Percentiles rank a stretch among this genome's conserved stretches.
These are phyloP conservation scores for Redunca redunca DNA, from an alignment of 2,113 vertebrate genomes.

Conservation along the genomic window DNA sequence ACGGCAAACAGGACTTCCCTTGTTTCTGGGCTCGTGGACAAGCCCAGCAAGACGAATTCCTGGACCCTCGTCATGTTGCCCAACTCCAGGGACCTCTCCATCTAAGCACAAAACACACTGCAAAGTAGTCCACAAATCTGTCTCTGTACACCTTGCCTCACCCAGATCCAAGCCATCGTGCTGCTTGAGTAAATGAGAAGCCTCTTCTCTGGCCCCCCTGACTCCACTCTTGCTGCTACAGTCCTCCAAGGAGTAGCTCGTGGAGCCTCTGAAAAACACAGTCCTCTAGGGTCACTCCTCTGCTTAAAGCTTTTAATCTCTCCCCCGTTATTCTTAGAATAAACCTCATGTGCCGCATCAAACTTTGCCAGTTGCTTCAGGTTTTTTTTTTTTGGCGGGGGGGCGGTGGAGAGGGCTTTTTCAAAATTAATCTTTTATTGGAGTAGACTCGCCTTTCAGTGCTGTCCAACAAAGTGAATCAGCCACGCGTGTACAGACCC, in stretches of 20 bases:
- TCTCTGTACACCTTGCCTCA: neutral
- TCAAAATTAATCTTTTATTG: neutral
- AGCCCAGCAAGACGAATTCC: slow-evolving; percentile 40
- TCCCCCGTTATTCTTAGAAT: too few species aligned
- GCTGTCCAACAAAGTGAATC: neutral
- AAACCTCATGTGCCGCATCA: neutral
- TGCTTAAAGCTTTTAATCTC: neutral
- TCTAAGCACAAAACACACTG: neutral
- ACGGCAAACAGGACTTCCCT: neutral
- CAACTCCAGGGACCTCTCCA: neutral
- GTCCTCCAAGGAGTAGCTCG: fast-evolving
- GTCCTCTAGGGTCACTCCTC: neutral
- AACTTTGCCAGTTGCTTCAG: neutral
- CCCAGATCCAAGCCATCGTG: neutral
- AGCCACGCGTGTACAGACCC: fast-evolving
- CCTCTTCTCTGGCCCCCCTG: neutral
- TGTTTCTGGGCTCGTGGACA: neutral
- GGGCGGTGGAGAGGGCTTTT: neutral
- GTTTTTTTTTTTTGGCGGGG: fast-evolving
- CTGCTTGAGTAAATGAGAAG: neutral
- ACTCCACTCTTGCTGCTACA: neutral
- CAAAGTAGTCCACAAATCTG: neutral
- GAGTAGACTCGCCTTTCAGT: neutral
- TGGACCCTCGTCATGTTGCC: slow-evolving; percentile 23
- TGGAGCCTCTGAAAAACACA: neutral